These are phyloP conservation scores for Danio albolineatus DNA, from an alignment of 2,797 vertebrate genomes.

Conservation along the genomic window DNA sequence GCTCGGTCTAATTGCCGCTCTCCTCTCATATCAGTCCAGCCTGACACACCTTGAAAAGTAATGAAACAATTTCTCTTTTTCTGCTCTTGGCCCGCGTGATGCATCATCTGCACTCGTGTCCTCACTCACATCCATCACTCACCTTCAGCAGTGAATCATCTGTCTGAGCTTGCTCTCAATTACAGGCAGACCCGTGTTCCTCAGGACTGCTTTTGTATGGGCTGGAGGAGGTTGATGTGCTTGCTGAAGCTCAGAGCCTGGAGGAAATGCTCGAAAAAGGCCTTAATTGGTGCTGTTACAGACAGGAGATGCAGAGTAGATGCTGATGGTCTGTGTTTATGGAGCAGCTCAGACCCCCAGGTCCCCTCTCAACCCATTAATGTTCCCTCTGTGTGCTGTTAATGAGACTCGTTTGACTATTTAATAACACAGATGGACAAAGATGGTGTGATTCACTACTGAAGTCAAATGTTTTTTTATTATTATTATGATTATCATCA, in stretches of 20 bases:
- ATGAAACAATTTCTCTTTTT: slow-evolving; percentile 46
- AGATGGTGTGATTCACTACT: neutral
- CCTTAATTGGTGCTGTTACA: slow-evolving; percentile 40
- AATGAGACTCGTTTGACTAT: slow-evolving; percentile 38
- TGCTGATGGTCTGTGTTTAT: slow-evolving; percentile 3
- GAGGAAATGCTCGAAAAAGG: neutral
- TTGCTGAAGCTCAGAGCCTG: neutral
- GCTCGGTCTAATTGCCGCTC: slow-evolving; percentile 50
- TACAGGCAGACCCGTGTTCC: slow-evolving; percentile 25
- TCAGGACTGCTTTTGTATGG: neutral
- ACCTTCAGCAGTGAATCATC: slow-evolving; percentile 38
- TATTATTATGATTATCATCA: neutral
- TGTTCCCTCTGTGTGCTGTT: slow-evolving; percentile 16
- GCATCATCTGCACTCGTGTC: slow-evolving; percentile 36
- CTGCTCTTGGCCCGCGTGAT: slow-evolving; percentile 17
- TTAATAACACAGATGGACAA: slow-evolving; percentile 40
- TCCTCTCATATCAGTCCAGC: slow-evolving; percentile 48
- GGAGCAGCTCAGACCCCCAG: neutral
- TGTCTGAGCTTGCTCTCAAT: slow-evolving; percentile 22
- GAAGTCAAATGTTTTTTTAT: neutral
- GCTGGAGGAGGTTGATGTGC: neutral
- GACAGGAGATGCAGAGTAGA: neutral
- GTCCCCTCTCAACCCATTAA: slow-evolving; percentile 12
- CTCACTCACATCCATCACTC: slow-evolving; percentile 22
- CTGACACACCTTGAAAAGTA: slow-evolving; percentile 49